Percentiles rank a stretch among this genome's conserved stretches.
Evolutionary conservation across 2,888 invertebrate genomes (phyloP).

Genomic region (Boloria euphrosyne): DNA sequence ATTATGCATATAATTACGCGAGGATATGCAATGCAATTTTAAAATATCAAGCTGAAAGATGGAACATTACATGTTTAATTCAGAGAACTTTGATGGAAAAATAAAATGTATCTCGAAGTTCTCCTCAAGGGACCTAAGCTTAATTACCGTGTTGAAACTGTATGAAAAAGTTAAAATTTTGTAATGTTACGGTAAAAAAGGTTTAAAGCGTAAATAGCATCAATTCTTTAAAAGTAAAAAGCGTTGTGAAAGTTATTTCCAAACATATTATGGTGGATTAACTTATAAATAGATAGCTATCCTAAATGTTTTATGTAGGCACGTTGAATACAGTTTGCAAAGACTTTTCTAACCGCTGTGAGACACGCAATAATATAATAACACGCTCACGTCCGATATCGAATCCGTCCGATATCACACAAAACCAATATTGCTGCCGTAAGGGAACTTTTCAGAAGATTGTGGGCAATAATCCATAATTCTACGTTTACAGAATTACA

Average conservation of each 20-base stretch:
- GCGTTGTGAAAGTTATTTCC: not conserved
- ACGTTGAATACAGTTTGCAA: constrained; percentile 11
- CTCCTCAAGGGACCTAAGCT: not conserved
- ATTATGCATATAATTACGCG: no score
- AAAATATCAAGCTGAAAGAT: no score
- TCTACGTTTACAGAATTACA: not conserved
- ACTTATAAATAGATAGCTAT: not conserved
- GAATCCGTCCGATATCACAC: constrained; percentile 21
- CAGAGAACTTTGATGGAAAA: not conserved
- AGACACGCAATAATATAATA: constrained; percentile 31
- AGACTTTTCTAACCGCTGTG: constrained; percentile 14
- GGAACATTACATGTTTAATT: no score
- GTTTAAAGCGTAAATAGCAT: no score
- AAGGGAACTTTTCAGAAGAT: constrained; percentile 25
- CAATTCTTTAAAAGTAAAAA: not conserved
- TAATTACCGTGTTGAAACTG: not conserved
- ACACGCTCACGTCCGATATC: constrained; percentile 34
- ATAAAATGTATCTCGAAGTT: not conserved
- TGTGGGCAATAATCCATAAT: constrained; percentile 1
- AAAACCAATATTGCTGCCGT: constrained; percentile 38
- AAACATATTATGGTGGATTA: not conserved
- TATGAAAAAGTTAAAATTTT: not conserved
- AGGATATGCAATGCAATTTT: no score
- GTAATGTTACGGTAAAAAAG: not conserved
- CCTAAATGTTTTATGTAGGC: not conserved